A percentile compares a stretch with the other conserved stretches of the same genome.
Conservation (phyloP, 37 sponge, comb jelly and placozoan genomes). For the Cladorhizidae sp. region DNA sequence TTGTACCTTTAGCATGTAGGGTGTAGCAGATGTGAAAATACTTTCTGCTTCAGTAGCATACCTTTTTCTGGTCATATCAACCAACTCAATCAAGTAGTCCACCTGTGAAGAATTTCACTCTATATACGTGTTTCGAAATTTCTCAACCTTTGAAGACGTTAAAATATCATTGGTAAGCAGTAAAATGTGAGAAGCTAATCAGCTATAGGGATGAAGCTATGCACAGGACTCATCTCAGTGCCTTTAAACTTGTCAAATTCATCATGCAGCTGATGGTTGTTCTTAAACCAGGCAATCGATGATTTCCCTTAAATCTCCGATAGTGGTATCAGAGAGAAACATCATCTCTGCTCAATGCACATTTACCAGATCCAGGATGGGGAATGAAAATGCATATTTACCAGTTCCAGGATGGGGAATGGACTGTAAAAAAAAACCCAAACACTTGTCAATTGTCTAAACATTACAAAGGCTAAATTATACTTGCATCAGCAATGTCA, state of each 20-base stretch:
- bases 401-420: background rate
- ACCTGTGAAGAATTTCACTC: background rate
- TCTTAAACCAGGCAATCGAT: background rate
- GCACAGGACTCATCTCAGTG: background rate
- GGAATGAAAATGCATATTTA: background rate
- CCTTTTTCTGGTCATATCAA: no score
- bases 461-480: background rate
- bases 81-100: background rate
- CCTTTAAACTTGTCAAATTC: background rate
- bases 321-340: background rate
- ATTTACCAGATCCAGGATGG: background rate
- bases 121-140: background rate
- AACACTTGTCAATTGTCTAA: background rate
- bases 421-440: background rate
- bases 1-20: no score
- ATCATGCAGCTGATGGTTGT: background rate
- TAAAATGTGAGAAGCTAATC: background rate
- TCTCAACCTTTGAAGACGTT: no score
- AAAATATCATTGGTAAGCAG: background rate
- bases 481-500: background rate
- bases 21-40: no score
- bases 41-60: no score
- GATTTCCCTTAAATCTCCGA: background rate
- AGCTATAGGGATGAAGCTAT: background rate
- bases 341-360: background rate